Base-by-base conservation (phyloP, 1,140 invertebrate species). In the Frieseomelitta varia region DNA sequence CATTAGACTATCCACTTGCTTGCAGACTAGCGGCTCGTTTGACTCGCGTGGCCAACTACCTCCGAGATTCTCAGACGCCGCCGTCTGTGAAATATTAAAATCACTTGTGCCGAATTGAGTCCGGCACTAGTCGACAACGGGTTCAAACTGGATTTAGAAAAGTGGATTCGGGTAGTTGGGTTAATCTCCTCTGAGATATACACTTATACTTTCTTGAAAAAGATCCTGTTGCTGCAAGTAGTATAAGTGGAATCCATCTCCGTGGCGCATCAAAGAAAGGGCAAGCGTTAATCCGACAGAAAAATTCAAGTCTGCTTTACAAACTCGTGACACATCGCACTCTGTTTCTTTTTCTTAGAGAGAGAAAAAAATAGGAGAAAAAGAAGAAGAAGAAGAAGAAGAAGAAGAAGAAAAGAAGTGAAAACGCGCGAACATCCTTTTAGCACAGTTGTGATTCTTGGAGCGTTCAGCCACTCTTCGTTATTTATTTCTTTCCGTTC, bases 401-500 rank as follows among this genome's bases (percentile, higher is more conserved):
- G 8, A 61, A 14, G 12, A 11, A 24, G 58, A 24, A 14, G n/a
- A 61, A 61, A n/a, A 24, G 61, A 72, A 53, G 24, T 30, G 73
- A 73, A 51, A 75, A 77, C 53, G 81, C 55, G 81, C 80, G 80
- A 82, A 82, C 72, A n/a, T 82, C 81, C 73, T 82, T 77, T 82
- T 76, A 67, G 73, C 24, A 34, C 63, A 58, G 73, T 82, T 82
- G 81, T 68, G 81, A 82, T 82, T 82, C 81, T 55, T 69, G 53
- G 58, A 68, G 81, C 81, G 81, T 82, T 82, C 81, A 39, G 30
- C 81, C 34, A 77, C 81, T 82, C 73, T 74, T 77, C 74, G 81
- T 82, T 82, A 82, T 82, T 82, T 82, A 82, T 82, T 82, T 82
- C 81, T 82, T 82, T 82, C 81, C 81, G 81, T 82, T 82, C 80